Evolutionary conservation across 1,140 invertebrate genomes (phyloP).

Genomic region (Eufriesea mexicana): DNA sequence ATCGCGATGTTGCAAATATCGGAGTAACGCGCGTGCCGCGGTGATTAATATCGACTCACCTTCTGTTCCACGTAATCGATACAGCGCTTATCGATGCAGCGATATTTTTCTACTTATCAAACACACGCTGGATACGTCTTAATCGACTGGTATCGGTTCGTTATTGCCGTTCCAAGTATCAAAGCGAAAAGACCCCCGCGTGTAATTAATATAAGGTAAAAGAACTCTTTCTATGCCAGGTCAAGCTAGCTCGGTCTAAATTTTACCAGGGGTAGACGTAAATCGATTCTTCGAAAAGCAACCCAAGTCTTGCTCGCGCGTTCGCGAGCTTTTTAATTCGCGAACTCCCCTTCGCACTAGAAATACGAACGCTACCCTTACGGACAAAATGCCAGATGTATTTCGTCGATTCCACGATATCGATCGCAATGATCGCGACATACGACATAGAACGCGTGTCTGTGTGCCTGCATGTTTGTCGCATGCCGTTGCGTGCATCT

Average conservation of each 20-base stretch:
- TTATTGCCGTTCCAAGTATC: background rate
- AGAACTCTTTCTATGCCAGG: constrained; percentile 11
- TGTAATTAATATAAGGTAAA: background rate
- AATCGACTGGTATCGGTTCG: background rate
- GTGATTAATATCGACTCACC: background rate
- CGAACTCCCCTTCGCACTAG: no score
- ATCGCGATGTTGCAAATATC: background rate
- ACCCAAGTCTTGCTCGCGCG: background rate
- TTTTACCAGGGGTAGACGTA: background rate
- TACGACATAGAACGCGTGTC: background rate
- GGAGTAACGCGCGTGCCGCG: background rate
- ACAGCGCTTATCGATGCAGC: background rate
- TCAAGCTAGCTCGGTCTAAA: background rate
- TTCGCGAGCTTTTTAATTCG: background rate
- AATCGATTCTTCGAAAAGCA: constrained; percentile 11
- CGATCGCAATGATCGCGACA: no score
- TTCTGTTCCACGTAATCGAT: background rate
- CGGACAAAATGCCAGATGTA: no score
- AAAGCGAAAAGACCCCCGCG: background rate
- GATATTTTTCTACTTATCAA: background rate
- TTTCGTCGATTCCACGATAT: no score
- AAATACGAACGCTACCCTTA: no score
- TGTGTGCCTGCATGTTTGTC: background rate
- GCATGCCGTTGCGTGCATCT: constrained; percentile 9
- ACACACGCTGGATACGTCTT: background rate